These are phyloP conservation scores for Pseudococcus viburni DNA, from an alignment of 2,888 invertebrate genomes.

Conservation along the genomic window DNA sequence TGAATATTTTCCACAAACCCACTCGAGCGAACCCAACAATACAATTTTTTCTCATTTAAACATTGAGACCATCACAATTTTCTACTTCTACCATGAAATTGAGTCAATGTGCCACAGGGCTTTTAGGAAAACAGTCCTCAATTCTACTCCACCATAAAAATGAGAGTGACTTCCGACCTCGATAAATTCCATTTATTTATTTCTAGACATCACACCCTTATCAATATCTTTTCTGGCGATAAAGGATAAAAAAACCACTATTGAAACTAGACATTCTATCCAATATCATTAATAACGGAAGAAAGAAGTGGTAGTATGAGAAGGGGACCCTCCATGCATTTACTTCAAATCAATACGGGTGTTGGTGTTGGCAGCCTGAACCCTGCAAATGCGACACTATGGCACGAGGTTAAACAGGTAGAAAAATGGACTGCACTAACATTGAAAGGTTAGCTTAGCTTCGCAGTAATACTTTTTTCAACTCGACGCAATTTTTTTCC, in stretches of 20 bases:
- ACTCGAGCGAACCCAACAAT: too few species aligned
- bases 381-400: constrained; percentile 16
- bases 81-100: too few species aligned
- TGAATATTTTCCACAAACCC: too few species aligned
- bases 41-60: too few species aligned
- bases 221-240: neutral
- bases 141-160: neutral
- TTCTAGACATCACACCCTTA: neutral
- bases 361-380: neutral
- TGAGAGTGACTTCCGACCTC: neutral
- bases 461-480: neutral
- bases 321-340: constrained; percentile 10
- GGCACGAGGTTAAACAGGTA: constrained; percentile 54
- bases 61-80: too few species aligned
- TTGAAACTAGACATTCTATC: neutral
- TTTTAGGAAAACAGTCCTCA: neutral
- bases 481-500: neutral
- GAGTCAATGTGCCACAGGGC: too few species aligned
- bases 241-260: neutral
- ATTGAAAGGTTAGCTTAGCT: constrained; percentile 35
- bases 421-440: constrained; percentile 51
- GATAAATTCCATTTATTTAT: neutral
- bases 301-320: neutral
- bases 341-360: constrained; percentile 42
- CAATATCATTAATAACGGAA: constrained; percentile 6